Percentiles rank a stretch among this genome's conserved stretches.
Conservation (phyloP, 2,888 invertebrate genomes). For the Ophioninae sp. region DNA sequence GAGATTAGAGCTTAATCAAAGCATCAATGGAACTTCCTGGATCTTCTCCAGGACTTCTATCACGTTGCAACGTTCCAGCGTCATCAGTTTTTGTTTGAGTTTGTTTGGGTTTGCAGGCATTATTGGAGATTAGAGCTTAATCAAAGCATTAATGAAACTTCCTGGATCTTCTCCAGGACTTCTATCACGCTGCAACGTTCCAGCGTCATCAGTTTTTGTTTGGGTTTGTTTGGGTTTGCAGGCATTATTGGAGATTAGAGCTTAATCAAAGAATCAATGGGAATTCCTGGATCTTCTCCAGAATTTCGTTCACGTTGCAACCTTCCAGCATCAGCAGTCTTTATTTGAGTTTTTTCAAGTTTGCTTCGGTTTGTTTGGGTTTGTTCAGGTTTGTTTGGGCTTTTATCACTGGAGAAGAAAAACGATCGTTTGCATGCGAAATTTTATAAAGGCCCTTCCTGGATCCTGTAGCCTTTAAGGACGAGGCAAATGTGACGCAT, state of each 20-base stretch:
- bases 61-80: not conserved
- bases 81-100: not conserved
- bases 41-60: not conserved
- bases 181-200: not conserved
- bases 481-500: not conserved
- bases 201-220: not conserved
- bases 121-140: not conserved
- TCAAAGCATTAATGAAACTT: not conserved
- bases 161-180: not conserved
- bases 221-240: too few species aligned
- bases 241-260: not conserved
- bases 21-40: not conserved
- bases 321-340: not conserved
- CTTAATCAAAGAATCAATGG: not conserved
- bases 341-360: not conserved
- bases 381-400: too few species aligned
- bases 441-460: not conserved
- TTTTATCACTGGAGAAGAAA: not conserved
- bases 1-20: not conserved
- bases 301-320: not conserved
- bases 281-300: not conserved
- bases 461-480: not conserved
- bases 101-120: too few species aligned
- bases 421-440: not conserved
- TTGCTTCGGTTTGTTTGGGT: too few species aligned